Conservation (phyloP, 37 sponge, comb jelly and placozoan species). For the Ianthella basta region DNA sequence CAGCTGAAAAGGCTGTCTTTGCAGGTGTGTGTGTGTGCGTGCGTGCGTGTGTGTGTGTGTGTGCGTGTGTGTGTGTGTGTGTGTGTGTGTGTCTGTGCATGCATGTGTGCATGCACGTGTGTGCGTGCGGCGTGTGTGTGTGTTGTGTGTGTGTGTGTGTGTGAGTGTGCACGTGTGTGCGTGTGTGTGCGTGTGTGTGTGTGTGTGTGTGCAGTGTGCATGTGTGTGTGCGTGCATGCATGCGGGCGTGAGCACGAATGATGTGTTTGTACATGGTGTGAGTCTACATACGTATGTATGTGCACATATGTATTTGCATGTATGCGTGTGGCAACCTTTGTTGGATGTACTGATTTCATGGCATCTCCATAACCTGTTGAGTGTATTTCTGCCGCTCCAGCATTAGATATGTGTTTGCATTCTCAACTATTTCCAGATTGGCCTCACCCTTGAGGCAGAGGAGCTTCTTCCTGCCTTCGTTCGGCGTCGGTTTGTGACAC, state of each 20-base stretch:
- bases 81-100: slow-evolving; percentile 21
- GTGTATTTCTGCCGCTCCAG: no score
- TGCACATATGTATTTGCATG: neutral
- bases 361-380: no score
- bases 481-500: slow-evolving; percentile 48
- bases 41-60: neutral
- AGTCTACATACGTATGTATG: neutral
- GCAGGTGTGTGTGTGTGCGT: slow-evolving; percentile 63
- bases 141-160: slow-evolving; percentile 26
- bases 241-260: neutral
- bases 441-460: slow-evolving; percentile 66
- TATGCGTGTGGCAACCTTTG: neutral
- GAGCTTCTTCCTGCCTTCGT: slow-evolving; percentile 42
- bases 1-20: slow-evolving; percentile 78
- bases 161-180: neutral
- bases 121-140: slow-evolving; percentile 18
- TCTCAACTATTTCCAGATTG: slow-evolving; percentile 75
- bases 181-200: neutral
- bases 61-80: neutral
- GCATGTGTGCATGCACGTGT: slow-evolving; percentile 15
- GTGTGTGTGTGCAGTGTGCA: neutral
- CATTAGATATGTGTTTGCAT: no score
- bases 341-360: no score
- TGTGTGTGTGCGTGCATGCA: slow-evolving; percentile 16
- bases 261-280: slow-evolving; percentile 12